Conservation (phyloP, 2,113 vertebrate species). For the Zapus hudsonius region DNA sequence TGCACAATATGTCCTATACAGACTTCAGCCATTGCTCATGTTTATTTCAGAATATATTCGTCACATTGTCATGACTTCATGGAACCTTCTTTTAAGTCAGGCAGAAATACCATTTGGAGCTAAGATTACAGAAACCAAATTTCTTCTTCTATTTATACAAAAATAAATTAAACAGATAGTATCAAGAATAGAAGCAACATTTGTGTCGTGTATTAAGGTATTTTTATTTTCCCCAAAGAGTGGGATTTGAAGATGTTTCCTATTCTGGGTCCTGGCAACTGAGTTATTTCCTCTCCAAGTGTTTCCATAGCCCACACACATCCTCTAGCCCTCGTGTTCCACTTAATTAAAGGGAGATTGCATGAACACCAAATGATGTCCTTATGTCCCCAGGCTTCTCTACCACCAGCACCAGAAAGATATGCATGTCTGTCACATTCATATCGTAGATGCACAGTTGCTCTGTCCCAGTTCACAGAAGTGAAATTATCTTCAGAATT, state of each 20-base stretch:
- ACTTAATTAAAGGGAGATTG: constrained; percentile 36
- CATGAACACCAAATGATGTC: neutral
- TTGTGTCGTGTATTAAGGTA: constrained; percentile 72
- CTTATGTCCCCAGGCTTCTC: neutral
- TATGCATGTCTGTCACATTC: neutral
- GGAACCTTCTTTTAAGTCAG: neutral
- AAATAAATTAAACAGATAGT: constrained; percentile 67
- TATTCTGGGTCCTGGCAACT: constrained; percentile 59
- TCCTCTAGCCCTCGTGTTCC: constrained; percentile 46
- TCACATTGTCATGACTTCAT: constrained; percentile 58
- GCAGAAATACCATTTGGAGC: constrained; percentile 59
- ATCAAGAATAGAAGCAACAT: constrained; percentile 66
- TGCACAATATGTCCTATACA: constrained; percentile 78
- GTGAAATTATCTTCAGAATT: neutral
- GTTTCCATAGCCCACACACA: constrained; percentile 67
- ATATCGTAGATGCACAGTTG: neutral
- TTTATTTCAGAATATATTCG: constrained; percentile 75
- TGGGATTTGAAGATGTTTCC: constrained; percentile 68
- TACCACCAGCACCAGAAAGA: neutral
- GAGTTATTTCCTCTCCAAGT: constrained; percentile 45
- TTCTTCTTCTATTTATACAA: constrained; percentile 51
- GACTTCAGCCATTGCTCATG: constrained; percentile 74
- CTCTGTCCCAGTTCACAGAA: neutral
- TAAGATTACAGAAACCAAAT: constrained; percentile 51
- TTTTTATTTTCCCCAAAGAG: constrained; percentile 69